Evolutionary conservation across 2,797 vertebrate genomes (phyloP).

Genomic region (Setipinna tenuifilis): DNA sequence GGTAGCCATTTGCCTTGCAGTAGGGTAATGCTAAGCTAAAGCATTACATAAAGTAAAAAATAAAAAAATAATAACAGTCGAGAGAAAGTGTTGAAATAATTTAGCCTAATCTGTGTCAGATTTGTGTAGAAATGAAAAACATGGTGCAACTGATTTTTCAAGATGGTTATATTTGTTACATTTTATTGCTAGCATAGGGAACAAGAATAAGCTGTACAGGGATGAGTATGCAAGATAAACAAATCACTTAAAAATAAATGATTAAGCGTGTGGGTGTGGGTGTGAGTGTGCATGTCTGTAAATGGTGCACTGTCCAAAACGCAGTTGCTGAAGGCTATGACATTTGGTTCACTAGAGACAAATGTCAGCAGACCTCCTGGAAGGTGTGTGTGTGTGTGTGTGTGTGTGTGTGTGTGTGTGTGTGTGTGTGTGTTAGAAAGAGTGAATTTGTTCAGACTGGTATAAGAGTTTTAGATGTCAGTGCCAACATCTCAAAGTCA

Average conservation of each 20-base stretch:
- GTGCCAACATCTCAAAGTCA: no score
- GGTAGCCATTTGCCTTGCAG: not conserved
- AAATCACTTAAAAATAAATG: not conserved
- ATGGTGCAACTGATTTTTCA: not conserved
- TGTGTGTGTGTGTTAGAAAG: no score
- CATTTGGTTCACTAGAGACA: conserved; percentile 1
- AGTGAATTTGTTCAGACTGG: no score
- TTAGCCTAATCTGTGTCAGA: not conserved
- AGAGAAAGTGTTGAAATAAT: not conserved
- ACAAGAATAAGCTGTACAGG: not conserved
- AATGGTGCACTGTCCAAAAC: not conserved
- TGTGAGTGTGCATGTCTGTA: not conserved
- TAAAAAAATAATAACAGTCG: not conserved
- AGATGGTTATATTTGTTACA: not conserved
- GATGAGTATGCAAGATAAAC: not conserved
- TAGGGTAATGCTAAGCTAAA: not conserved
- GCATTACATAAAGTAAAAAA: not conserved
- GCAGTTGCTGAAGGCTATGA: not conserved
- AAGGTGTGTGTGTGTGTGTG: not conserved
- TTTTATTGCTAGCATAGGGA: not conserved
- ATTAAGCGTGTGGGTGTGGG: not conserved
- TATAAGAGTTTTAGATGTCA: no score
- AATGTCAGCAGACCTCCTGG: conserved; percentile 8
- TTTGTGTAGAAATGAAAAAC: not conserved
- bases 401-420: not conserved